Base-by-base conservation (phyloP, 2,888 invertebrate genomes). In the Tipula confusa region DNA sequence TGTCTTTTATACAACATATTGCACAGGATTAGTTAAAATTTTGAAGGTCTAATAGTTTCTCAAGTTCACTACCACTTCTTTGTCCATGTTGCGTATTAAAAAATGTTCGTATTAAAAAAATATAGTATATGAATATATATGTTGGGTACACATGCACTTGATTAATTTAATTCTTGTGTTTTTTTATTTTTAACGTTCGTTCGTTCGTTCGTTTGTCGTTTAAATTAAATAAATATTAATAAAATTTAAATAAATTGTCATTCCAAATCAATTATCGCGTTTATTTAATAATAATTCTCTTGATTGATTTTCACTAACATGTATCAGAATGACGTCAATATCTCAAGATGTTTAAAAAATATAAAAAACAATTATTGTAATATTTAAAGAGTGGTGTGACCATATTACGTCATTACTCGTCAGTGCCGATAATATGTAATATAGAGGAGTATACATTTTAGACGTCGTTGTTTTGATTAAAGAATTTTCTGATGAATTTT, bases 221-320 rank as follows among this genome's bases (percentile, higher is more conserved):
- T 64, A 64, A 64, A 64, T 64, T 64, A 64, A 64, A 64, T 64
- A 64, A 64, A 64, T 64, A 64, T 64, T 64, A 64, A 64, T 64
- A 64, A 64, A 64, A 64, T 64, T 64, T 1, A 64, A 64, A 64
- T 64, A 64, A 64, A 64, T 64, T 64, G 64, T 64, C 64, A 64
- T 64, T 64, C 11, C 64, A 64, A 64, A 64, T 64, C 64, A 64
- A 64, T 64, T 64, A 64, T 64, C 24, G 9, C 24, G n/a, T 64
- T 64, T 64, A 64, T 24, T 24, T 64, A 64, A 64, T 5, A n/a
- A 43, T 15, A 43, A n/a, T 15, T 43, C 3, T n/a, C 18, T 64
- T 64, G 64, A 64, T 64, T 64, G 24, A 0, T 64, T 64, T 64
- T 24, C 24, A 9, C n/a, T 9, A 24, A 64, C 4, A 24, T 64